Base-by-base conservation (phyloP, 1,140 invertebrate genomes). In the Helicoverpa zea region DNA sequence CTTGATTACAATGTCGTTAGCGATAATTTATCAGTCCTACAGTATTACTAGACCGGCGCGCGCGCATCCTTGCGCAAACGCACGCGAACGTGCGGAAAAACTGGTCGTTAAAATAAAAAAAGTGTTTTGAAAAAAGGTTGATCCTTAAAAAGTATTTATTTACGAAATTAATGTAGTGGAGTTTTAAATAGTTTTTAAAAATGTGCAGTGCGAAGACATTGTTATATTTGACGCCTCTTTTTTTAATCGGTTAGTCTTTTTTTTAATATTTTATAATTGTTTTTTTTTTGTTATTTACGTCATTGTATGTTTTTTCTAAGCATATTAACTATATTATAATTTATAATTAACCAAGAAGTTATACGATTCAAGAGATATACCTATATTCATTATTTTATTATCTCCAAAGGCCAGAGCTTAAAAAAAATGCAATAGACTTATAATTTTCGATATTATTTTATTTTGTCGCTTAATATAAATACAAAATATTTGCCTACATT, bases 41-140 rank as follows among this genome's bases (percentile, higher is more conserved):
- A 61, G 75, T 35, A 54, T 66, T 66, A 77, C 54, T 66, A 66
- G 75, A 54, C 18, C 13, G 49, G 29, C 16, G 51, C 61, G 59
- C 75, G 75, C 75, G 75, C 75, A 66, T 77, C 61, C 61, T 30
- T 66, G n/a, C 29, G 2, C 75, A 66, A 35, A 66, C 75, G 75
- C 75, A 49, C 13, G 59, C 61, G 13, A 12, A 18, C 23, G 12
- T 3, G 16, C 49, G 14, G 13, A 18, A 52, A n/a, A 30, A 29
- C 18, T 29, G 16, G 68, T 51, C 49, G 68, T 18, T n/a, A 72
- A 54, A 30, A 29, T 52, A 14, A 51, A n/a, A 52, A 9, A 12
- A n/a, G 11, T 7, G 10, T 29, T 29, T 29, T 3, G 16, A 23
- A 23, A 47, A 47, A 66, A 49, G 18, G 16, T 2, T 0, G 11